Base-by-base conservation (phyloP, 2,888 invertebrate genomes). In the Pediacus dermestoides region DNA sequence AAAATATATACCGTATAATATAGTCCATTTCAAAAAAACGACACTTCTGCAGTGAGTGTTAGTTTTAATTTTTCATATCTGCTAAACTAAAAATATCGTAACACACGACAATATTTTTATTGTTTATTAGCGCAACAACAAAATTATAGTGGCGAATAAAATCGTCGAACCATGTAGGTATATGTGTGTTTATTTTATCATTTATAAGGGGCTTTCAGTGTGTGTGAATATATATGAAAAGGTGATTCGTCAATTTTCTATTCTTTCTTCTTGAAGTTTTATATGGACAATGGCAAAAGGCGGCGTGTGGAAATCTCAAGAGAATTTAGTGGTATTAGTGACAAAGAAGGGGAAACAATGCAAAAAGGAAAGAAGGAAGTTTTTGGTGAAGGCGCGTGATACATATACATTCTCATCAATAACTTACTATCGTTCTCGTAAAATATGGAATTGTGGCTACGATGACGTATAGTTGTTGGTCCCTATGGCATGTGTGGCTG, bases 341-440 rank as follows among this genome's bases (percentile, higher is more conserved):
- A 60, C 59, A 60, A 56, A 49, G 52, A 51, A 52, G 53, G 42
- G 44, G 52, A 48, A 53, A 55, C 53, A 54, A 52, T 54, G 52
- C 51, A 48, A 43, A 43, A 50, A 45, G 50, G 46, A 46, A 53
- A 44, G 50, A 48, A 51, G 51, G 28, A 13, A 27, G 23, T 13
- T 27, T n/a, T n/a, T 23, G 6, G 13, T 15, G 15, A 27, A 38
- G 28, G 21, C 33, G 33, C 21, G 38, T 38, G 31, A 37, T 38
- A 33, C 38, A 38, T 31, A 37, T 50, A 55, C 51, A 44, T 51
- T 54, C 58, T 58, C 60, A 60, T 60, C 60, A 60, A 60, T 60
- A 60, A 60, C 59, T 56, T 53, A 57, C 57, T 60, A 60, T 60
- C 60, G 53, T 55, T 52, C 52, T 52, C 52, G 55, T 59, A 58